phyloP scores from a whole-genome alignment of 2,113 vertebrate genomes.

The Corythaixoides concolor region DNA sequence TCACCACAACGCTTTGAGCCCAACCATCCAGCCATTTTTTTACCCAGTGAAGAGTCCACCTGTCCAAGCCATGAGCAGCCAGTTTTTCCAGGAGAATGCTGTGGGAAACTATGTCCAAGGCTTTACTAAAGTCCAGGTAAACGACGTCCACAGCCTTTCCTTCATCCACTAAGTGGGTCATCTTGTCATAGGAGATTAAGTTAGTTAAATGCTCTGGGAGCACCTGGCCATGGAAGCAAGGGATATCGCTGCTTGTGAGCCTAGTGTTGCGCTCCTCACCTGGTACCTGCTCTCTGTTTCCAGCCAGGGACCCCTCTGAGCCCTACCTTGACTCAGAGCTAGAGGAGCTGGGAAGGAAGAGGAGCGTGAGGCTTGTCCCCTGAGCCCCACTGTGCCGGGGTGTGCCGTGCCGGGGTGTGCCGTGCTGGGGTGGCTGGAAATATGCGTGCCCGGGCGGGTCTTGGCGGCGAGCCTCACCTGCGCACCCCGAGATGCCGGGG shows the following conservation, averaged over 20 bases:
- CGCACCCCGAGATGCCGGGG: not conserved
- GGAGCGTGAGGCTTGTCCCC: fast-evolving
- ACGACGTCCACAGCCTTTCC: not conserved
- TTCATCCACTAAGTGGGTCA: fast-evolving
- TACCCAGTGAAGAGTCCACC: fast-evolving
- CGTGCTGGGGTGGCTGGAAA: not conserved
- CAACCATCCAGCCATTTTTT: not conserved
- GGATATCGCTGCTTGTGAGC: not conserved
- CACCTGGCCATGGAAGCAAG: fast-evolving
- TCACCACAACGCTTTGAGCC: not conserved
- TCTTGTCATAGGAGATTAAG: not conserved
- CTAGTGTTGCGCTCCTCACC: not conserved
- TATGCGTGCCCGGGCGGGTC: fast-evolving
- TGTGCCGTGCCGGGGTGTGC: not conserved
- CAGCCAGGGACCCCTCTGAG: not conserved
- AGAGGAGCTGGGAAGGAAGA: not conserved
- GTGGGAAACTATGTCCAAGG: not conserved
- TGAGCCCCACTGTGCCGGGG: fast-evolving
- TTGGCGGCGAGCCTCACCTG: not conserved
- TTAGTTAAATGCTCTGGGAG: not conserved
- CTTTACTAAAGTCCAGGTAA: not conserved
- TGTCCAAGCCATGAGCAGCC: not conserved
- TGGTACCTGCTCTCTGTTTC: not conserved
- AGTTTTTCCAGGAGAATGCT: not conserved
- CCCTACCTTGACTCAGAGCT: not conserved